Evolutionary conservation across 2,797 vertebrate species (phyloP).

Genomic region (Dryobates pubescens): DNA sequence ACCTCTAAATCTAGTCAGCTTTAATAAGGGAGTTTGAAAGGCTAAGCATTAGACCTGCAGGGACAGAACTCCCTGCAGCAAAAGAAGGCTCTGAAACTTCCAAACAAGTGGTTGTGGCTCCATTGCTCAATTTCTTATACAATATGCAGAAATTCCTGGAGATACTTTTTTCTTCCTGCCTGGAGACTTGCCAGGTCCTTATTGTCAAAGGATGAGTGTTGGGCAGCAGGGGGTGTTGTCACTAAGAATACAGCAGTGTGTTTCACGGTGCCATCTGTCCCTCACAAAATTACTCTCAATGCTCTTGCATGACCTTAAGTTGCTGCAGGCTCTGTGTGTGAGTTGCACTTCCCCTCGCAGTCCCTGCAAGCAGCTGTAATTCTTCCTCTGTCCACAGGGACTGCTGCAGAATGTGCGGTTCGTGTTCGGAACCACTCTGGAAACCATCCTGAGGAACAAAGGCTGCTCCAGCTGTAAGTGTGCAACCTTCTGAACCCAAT

Average conservation of each 20-base stretch:
- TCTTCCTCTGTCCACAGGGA: slow-evolving; percentile 84
- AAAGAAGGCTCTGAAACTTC: neutral
- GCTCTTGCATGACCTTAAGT: neutral
- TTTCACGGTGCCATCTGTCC: neutral
- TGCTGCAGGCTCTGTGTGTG: neutral
- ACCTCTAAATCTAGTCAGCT: neutral
- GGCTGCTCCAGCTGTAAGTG: slow-evolving; percentile 93
- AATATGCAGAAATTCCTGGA: neutral
- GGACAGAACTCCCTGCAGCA: neutral
- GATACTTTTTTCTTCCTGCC: neutral
- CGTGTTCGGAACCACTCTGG: slow-evolving; percentile 93
- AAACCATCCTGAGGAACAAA: slow-evolving; percentile 93
- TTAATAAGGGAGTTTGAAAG: neutral
- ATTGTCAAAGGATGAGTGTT: neutral
- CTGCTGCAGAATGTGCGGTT: slow-evolving; percentile 96
- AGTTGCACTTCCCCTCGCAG: neutral
- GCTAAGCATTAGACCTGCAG: neutral
- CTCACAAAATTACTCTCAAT: neutral
- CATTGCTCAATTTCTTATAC: neutral
- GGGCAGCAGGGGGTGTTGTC: neutral
- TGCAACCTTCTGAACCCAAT: slow-evolving; percentile 22
- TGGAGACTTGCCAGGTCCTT: neutral
- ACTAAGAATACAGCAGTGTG: neutral
- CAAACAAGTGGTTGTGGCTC: neutral
- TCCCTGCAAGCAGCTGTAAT: slow-evolving; percentile 26